These are phyloP conservation scores for Micropoecilia bifurca DNA, from an alignment of 2,797 vertebrate genomes.

Conservation along the genomic window DNA sequence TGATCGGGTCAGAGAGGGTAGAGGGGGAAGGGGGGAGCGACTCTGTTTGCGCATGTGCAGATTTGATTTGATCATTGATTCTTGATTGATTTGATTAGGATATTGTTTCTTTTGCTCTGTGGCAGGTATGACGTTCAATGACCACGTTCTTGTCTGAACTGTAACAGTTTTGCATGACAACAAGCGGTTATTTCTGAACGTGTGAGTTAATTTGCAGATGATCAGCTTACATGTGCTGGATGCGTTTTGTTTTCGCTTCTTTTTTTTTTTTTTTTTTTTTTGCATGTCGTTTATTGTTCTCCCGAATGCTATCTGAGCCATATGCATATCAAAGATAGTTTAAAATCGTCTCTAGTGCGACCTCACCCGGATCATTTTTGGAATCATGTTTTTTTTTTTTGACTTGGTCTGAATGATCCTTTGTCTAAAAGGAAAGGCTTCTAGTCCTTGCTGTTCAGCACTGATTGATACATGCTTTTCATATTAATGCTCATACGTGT, in stretches of 20 bases:
- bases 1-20: slow-evolving; percentile 56
- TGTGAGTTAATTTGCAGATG: background rate
- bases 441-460: slow-evolving; percentile 41
- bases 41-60: slow-evolving; percentile 17
- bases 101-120: background rate
- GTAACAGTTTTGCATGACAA: slow-evolving; percentile 6
- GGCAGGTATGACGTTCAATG: background rate
- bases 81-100: slow-evolving; percentile 8
- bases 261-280: slow-evolving; percentile 2
- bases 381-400: slow-evolving; percentile 50
- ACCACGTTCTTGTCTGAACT: slow-evolving; percentile 47
- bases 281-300: background rate
- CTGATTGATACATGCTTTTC: slow-evolving; percentile 23
- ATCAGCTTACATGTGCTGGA: background rate
- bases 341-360: slow-evolving; percentile 78
- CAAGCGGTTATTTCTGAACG: background rate
- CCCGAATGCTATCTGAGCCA: slow-evolving; percentile 10
- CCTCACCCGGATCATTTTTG: slow-evolving; percentile 79
- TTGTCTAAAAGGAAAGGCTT: slow-evolving; percentile 70
- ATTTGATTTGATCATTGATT: slow-evolving; percentile 33
- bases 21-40: background rate
- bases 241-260: background rate
- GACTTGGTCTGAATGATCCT: slow-evolving; percentile 76
- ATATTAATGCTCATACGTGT: slow-evolving; percentile 24
- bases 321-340: slow-evolving; percentile 29